These are phyloP conservation scores for Gnathonemus echidnorhynchus DNA, from an alignment of 2,113 vertebrate genomes.

Conservation along the genomic window DNA sequence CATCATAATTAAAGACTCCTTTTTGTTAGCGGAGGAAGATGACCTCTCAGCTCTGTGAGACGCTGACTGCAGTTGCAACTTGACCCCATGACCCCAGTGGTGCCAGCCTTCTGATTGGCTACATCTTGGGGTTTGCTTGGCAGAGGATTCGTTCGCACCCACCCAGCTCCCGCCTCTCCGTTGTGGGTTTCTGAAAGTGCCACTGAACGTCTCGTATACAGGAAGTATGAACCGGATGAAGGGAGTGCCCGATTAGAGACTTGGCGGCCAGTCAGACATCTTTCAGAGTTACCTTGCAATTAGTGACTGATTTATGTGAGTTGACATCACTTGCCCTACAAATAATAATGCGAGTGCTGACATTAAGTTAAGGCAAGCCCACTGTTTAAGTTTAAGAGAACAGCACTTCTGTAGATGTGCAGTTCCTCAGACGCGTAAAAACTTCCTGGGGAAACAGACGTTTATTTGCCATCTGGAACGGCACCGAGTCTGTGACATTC, in stretches of 20 bases:
- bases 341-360: not conserved
- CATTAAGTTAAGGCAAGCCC: not conserved
- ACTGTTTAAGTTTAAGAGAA: not conserved
- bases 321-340: not conserved
- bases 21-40: not conserved
- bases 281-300: not conserved
- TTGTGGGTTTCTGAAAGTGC: not conserved
- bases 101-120: not conserved
- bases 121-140: not conserved
- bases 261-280: not conserved
- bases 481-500: not conserved
- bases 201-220: not conserved
- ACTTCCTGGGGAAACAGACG: not conserved
- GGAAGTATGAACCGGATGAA: not conserved
- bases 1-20: not conserved
- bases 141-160: not conserved
- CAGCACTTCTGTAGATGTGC: not conserved
- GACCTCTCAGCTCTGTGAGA: not conserved
- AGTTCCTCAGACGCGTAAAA: not conserved
- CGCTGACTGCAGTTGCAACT: not conserved
- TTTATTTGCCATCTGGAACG: not conserved
- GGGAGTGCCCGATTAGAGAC: not conserved
- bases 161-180: not conserved
- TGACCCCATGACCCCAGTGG: not conserved
- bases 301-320: not conserved